Evolutionary conservation across 2,888 invertebrate genomes (phyloP).

Genomic region (Xestobium rufovillosum): DNA sequence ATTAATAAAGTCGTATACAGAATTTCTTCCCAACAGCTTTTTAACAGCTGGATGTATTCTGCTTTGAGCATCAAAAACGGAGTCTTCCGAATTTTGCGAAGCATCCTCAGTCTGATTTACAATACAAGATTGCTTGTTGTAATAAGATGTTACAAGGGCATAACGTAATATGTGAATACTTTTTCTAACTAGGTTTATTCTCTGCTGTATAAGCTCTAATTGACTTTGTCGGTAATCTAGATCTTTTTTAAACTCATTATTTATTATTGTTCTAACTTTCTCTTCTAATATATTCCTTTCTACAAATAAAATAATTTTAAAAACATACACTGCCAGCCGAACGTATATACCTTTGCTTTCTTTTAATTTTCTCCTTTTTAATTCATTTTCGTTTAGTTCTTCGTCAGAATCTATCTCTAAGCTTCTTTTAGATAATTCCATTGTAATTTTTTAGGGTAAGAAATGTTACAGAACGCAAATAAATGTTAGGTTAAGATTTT

Average conservation of each 20-base stretch:
- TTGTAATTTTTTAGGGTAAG: no score
- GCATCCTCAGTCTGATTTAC: slow-evolving; percentile 39
- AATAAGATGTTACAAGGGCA: slow-evolving; percentile 53
- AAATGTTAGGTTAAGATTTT: no score
- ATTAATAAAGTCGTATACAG: slow-evolving; percentile 33
- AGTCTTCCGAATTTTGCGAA: slow-evolving; percentile 18
- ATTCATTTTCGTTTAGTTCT: slow-evolving; percentile 30
- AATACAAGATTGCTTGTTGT: slow-evolving; percentile 49
- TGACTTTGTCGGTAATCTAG: slow-evolving; percentile 62
- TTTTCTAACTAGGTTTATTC: slow-evolving; percentile 51
- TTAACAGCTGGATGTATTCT: slow-evolving; percentile 70
- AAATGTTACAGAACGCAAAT: no score
- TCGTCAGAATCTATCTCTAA: slow-evolving; percentile 34
- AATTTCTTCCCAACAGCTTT: slow-evolving; percentile 57
- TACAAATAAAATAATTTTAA: not conserved
- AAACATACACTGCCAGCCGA: slow-evolving; percentile 8
- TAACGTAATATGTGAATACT: slow-evolving; percentile 53
- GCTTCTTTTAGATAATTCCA: slow-evolving; percentile 2
- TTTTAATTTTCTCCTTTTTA: slow-evolving; percentile 30
- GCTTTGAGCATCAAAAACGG: slow-evolving; percentile 34
- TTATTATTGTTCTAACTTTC: slow-evolving; percentile 60
- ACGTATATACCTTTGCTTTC: slow-evolving; percentile 31
- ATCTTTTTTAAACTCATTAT: slow-evolving; percentile 65
- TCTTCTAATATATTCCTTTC: slow-evolving; percentile 48
- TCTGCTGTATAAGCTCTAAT: slow-evolving; percentile 60